Conservation (phyloP, 2,113 vertebrate genomes). For the Amphiprion percula region DNA sequence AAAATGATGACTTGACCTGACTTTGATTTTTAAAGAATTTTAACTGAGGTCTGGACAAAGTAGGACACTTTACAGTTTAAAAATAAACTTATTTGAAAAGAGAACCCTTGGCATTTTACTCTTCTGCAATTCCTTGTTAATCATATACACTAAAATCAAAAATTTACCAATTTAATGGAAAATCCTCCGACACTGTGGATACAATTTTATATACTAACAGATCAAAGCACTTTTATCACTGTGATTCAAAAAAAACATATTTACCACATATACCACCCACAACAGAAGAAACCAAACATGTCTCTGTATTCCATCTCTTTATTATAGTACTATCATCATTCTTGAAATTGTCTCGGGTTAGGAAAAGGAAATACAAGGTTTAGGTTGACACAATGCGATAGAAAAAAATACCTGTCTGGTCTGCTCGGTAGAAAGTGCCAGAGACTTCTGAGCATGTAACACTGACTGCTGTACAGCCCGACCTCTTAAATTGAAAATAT, state of each 20-base stretch:
- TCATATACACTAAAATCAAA: not conserved
- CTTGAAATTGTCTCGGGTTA: slow-evolving; percentile 68
- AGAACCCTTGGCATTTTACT: not conserved
- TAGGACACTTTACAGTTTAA: not conserved
- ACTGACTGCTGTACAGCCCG: slow-evolving; percentile 60
- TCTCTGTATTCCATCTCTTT: slow-evolving; percentile 67
- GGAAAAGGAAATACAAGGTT: slow-evolving; percentile 72
- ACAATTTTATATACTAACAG: no score
- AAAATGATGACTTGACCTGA: no score
- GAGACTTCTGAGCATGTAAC: slow-evolving; percentile 48
- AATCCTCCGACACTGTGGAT: no score
- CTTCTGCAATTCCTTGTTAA: not conserved
- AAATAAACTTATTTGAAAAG: not conserved
- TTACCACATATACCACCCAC: not conserved
- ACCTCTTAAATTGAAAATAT: slow-evolving; percentile 37
- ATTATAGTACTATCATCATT: slow-evolving; percentile 76
- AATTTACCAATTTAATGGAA: no score
- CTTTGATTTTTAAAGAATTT: no score
- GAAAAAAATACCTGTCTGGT: slow-evolving; percentile 62
- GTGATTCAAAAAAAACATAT: no score
- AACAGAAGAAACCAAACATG: slow-evolving; percentile 23
- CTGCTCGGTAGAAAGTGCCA: slow-evolving; percentile 63
- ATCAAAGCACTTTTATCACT: no score
- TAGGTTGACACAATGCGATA: slow-evolving; percentile 67
- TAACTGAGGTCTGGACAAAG: not conserved